phyloP scores from a whole-genome alignment of 2,888 invertebrate genomes.

The Mythimna albipuncta region DNA sequence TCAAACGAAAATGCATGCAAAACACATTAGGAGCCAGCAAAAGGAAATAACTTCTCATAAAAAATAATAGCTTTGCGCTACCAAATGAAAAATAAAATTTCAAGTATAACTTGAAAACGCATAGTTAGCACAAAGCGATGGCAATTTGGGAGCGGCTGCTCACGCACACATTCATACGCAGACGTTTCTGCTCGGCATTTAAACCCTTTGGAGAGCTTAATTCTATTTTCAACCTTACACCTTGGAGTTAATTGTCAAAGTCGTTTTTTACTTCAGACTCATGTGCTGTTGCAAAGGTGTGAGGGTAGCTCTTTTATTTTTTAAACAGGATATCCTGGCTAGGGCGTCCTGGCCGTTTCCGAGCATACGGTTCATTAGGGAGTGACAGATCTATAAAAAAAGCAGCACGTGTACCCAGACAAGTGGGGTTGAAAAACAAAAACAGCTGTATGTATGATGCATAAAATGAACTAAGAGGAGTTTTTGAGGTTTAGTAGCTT shows the following conservation, averaged over 20 bases:
- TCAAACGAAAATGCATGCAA: slow-evolving; percentile 13
- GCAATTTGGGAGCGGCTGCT: slow-evolving; percentile 60
- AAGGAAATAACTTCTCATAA: slow-evolving; percentile 31
- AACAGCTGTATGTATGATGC: slow-evolving; percentile 58
- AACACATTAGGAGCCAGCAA: slow-evolving; percentile 6
- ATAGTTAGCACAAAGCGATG: slow-evolving; percentile 55
- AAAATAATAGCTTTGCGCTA: slow-evolving; percentile 48
- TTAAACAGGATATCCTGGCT: slow-evolving; percentile 88
- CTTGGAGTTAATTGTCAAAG: slow-evolving; percentile 36
- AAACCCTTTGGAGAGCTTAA: slow-evolving; percentile 48
- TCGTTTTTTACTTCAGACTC: slow-evolving; percentile 44
- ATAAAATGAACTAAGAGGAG: slow-evolving; percentile 47
- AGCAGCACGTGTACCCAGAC: slow-evolving; percentile 81
- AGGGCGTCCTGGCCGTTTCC: slow-evolving; percentile 80
- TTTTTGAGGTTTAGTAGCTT: slow-evolving; percentile 42
- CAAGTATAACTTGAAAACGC: slow-evolving; percentile 48
- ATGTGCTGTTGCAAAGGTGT: slow-evolving; percentile 74
- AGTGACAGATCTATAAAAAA: slow-evolving; percentile 80
- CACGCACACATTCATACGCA: slow-evolving; percentile 27
- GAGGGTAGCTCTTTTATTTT: slow-evolving; percentile 87
- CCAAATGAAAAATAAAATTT: slow-evolving; percentile 49
- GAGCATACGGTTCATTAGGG: slow-evolving; percentile 83
- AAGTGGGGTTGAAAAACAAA: slow-evolving; percentile 75
- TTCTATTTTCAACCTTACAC: slow-evolving; percentile 66
- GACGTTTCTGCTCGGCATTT: slow-evolving; percentile 28